These are phyloP conservation scores for Poecilia picta DNA, from an alignment of 2,797 vertebrate species.

Conservation along the genomic window DNA sequence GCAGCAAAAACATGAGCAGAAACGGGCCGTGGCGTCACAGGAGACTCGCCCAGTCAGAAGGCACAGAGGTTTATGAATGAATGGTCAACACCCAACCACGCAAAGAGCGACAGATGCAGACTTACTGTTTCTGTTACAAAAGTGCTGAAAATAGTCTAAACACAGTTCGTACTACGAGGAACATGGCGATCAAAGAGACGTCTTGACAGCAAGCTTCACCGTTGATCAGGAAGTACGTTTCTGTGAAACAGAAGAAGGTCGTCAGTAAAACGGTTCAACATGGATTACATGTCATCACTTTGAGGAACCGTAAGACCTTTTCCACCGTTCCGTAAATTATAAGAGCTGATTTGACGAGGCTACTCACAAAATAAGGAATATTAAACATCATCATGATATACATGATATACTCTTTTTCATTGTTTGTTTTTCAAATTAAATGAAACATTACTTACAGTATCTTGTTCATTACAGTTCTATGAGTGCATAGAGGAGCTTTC, in stretches of 20 bases:
- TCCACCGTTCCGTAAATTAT: neutral
- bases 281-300: neutral
- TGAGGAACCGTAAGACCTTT: neutral
- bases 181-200: constrained; percentile 11
- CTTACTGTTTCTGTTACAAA: neutral
- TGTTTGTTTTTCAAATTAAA: neutral
- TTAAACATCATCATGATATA: neutral
- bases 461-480: constrained; percentile 53
- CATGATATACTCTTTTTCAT: no score
- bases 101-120: constrained; percentile 8
- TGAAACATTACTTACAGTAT: constrained; percentile 28
- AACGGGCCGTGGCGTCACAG: constrained; percentile 20
- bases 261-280: neutral
- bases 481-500: constrained; percentile 68
- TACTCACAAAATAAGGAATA: neutral
- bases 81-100: constrained; percentile 14
- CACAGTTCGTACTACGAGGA: constrained; percentile 29
- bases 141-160: constrained; percentile 21
- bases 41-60: constrained; percentile 63
- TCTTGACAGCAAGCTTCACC: constrained; percentile 31
- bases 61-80: constrained; percentile 69
- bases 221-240: constrained; percentile 30
- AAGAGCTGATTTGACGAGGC: neutral
- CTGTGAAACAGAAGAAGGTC: constrained; percentile 37
- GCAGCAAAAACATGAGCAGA: constrained; percentile 40